Conservation (phyloP, 2,888 invertebrate genomes). For the Callyntrura sp. region DNA sequence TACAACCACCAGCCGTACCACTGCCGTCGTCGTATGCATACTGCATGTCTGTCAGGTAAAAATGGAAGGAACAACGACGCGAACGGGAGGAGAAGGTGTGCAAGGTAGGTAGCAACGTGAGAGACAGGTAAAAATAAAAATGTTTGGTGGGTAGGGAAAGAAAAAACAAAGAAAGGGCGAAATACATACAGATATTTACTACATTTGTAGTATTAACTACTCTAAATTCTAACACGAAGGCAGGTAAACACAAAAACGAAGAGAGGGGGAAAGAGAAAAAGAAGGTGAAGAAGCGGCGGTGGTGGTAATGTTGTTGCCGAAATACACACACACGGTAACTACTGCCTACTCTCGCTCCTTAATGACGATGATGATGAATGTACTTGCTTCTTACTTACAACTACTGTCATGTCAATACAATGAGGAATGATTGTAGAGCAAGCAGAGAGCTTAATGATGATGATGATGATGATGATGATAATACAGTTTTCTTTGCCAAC, state of each 20-base stretch:
- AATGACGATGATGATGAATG: too few relatives aligned
- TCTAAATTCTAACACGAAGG: too few relatives aligned
- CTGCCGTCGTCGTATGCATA: too few relatives aligned
- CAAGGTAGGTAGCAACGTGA: constrained; percentile 7
- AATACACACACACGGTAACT: not conserved
- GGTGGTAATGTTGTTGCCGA: constrained; percentile 8
- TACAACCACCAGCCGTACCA: too few relatives aligned
- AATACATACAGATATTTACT: too few relatives aligned
- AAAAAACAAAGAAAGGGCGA: not conserved
- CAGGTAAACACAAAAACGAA: too few relatives aligned
- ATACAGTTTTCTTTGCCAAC: too few relatives aligned
- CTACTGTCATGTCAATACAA: constrained; percentile 4
- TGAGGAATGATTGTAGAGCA: constrained; percentile 47
- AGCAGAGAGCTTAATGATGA: not conserved
- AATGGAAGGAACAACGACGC: constrained; percentile 24
- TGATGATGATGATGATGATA: not conserved
- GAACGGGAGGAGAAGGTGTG: not conserved
- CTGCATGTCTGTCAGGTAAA: not conserved
- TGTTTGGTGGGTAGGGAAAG: too few relatives aligned
- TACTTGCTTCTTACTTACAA: too few relatives aligned
- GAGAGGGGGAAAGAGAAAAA: too few relatives aligned
- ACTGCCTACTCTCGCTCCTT: not conserved
- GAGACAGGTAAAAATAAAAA: constrained; percentile 38
- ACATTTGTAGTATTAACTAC: not conserved
- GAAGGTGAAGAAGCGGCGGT: not conserved